Percentiles rank a stretch among this genome's conserved stretches.
These are phyloP conservation scores for Neomonachus schauinslandi DNA, from an alignment of 2,113 vertebrate species.

Conservation along the genomic window DNA sequence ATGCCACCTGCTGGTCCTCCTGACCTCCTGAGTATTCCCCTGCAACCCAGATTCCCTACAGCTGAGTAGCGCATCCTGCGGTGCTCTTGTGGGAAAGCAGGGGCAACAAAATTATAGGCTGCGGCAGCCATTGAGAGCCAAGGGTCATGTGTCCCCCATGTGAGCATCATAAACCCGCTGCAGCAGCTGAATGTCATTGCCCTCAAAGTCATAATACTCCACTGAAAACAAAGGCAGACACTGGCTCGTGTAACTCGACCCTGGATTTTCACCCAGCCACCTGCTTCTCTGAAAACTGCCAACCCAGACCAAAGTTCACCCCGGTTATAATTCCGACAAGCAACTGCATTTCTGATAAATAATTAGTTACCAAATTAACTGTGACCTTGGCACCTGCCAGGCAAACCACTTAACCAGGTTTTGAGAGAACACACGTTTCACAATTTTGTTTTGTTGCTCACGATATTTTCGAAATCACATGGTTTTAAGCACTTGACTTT, in stretches of 20 bases:
- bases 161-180: neutral
- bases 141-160: neutral
- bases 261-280: neutral
- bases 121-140: neutral
- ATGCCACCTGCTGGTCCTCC: neutral
- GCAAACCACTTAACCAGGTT: neutral
- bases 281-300: slow-evolving; percentile 51
- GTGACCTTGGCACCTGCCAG: neutral
- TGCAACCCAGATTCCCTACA: neutral
- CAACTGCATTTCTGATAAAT: slow-evolving; percentile 56
- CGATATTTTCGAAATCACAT: neutral
- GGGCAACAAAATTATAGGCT: neutral
- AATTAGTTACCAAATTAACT: slow-evolving; percentile 39
- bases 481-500: slow-evolving; percentile 38
- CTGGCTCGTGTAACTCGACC: neutral
- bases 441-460: neutral
- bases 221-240: neutral
- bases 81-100: neutral
- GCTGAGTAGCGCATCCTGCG: neutral
- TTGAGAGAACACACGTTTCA: slow-evolving; percentile 29
- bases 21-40: neutral
- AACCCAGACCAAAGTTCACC: slow-evolving; percentile 56
- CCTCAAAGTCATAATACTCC: neutral
- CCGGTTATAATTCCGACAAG: neutral
- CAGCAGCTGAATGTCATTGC: neutral